Evolutionary conservation across 2,888 invertebrate genomes (phyloP).

Genomic region (Caenorhabditis sp.): DNA sequence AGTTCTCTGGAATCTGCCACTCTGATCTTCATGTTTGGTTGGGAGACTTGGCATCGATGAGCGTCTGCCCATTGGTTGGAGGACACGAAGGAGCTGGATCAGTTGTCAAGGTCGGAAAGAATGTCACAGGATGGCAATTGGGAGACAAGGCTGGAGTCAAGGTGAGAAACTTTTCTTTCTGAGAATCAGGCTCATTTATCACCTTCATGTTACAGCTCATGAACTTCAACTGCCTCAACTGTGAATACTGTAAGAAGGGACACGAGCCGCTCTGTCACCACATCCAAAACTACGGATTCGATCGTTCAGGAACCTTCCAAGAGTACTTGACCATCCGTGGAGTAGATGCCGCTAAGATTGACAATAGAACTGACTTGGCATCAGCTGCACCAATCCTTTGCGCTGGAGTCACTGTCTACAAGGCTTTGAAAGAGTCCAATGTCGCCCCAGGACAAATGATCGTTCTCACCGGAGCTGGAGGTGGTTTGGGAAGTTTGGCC

Average conservation of each 20-base stretch:
- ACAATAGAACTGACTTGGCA: constrained; percentile 36
- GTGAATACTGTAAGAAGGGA: constrained; percentile 54
- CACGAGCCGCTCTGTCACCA: constrained; percentile 49
- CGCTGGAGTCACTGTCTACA: constrained; percentile 56
- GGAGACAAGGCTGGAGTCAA: constrained; percentile 57
- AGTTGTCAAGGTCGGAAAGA: constrained; percentile 47
- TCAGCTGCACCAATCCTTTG: constrained; percentile 54
- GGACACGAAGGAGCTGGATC: constrained; percentile 58
- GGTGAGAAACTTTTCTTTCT: constrained; percentile 24
- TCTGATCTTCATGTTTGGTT: constrained; percentile 51
- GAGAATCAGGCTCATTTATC: neutral
- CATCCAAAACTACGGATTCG: constrained; percentile 39
- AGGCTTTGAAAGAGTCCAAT: constrained; percentile 51
- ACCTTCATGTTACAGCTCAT: constrained; percentile 41
- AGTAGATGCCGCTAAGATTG: constrained; percentile 45
- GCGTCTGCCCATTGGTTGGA: constrained; percentile 44
- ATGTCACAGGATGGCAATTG: constrained; percentile 47
- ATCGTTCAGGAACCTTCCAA: constrained; percentile 48
- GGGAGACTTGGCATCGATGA: constrained; percentile 39
- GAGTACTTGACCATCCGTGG: constrained; percentile 51
- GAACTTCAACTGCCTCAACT: constrained; percentile 51
- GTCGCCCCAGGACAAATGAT: constrained; percentile 51
- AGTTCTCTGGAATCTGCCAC: constrained; percentile 54
- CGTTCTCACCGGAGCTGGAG: constrained; percentile 56
- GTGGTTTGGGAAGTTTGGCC: constrained; percentile 53